Evolutionary conservation across 2,888 invertebrate genomes (phyloP), one percentile per base, ranked within the genome.

Genomic region (Tetragnatha montana): DNA sequence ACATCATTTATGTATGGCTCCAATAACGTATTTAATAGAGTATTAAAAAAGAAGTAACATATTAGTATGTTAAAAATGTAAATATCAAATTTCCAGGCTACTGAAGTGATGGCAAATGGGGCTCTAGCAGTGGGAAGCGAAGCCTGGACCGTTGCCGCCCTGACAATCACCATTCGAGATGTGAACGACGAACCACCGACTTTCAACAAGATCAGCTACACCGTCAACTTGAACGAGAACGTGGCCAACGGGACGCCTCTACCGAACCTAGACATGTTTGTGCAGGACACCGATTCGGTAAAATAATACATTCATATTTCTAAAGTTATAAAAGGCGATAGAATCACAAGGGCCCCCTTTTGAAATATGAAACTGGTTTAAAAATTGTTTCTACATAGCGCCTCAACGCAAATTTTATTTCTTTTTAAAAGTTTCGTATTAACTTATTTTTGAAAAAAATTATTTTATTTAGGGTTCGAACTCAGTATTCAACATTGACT

Each of bases 101-200:
- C 96, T 75, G 97, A 97, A 94, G 92, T 97, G 91, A 95, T 84
- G 76, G 35, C 96, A 0, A 95, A 96, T 93, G 97, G 96, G 0
- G 94, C 94, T 0, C 96, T 96, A 0, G 94, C 96, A 6, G 95
- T 95, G 92, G 96, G 96, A 91, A 94, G 95, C 2, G 93, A 95
- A 82, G 96, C 87, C 75, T 97, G 0, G 95, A 95, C 96, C 0
- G 95, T 95, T 0, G 96, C 96, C 0, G 96, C 96, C 81, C 96
- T 96, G 8, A 96, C 96, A 0, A 95, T 98, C 81, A 97, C 96
- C 71, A 96, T 98, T 92, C 96, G 96, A 92, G 98, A 98, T 93
- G 97, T 97, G 0, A 98, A 98, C 93, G 98, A 98, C 93, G 97
- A 97, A 92, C 96, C 97, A 0, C 98, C 98, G 0, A 95, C 87